A percentile compares a stretch with the other conserved stretches of the same genome.
Evolutionary conservation across 2,113 vertebrate species (phyloP).

Genomic region (Turdus rufiventris): DNA sequence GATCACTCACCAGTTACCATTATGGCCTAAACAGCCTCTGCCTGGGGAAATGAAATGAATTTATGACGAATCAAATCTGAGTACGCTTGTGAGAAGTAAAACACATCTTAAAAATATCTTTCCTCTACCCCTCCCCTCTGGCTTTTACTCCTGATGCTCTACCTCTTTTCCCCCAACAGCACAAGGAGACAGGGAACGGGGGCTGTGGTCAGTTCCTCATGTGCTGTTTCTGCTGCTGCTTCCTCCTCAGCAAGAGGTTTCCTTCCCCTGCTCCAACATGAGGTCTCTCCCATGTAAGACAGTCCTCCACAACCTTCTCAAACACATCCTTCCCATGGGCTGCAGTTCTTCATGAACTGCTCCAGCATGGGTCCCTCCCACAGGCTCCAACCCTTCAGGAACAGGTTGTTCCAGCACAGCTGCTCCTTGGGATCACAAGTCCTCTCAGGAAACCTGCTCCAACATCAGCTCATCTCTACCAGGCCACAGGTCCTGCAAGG

Average conservation of each 20-base stretch:
- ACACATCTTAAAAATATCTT: not conserved
- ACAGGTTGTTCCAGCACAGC: not conserved
- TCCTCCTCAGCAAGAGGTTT: not conserved
- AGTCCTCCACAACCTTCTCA: not conserved
- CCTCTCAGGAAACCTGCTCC: not conserved
- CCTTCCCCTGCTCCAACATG: not conserved
- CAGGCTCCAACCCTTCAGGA: not conserved
- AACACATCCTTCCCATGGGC: accelerated
- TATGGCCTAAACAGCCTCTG: not conserved
- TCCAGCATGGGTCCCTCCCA: not conserved
- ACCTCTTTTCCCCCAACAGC: not conserved
- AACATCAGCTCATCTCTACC: not conserved
- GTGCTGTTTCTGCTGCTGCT: not conserved
- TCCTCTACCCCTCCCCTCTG: not conserved
- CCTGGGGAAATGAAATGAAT: not conserved
- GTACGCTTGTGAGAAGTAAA: not conserved
- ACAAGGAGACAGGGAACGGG: not conserved
- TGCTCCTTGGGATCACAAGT: not conserved
- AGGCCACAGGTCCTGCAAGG: not conserved
- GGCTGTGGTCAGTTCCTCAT: not conserved
- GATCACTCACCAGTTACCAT: not conserved
- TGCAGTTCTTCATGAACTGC: not conserved
- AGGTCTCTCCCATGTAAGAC: not conserved
- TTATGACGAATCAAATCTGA: not conserved
- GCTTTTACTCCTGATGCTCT: not conserved